Evolutionary conservation across 2,888 invertebrate species (phyloP), one percentile per base, ranked within the genome.

Genomic region (Acleris literana): DNA sequence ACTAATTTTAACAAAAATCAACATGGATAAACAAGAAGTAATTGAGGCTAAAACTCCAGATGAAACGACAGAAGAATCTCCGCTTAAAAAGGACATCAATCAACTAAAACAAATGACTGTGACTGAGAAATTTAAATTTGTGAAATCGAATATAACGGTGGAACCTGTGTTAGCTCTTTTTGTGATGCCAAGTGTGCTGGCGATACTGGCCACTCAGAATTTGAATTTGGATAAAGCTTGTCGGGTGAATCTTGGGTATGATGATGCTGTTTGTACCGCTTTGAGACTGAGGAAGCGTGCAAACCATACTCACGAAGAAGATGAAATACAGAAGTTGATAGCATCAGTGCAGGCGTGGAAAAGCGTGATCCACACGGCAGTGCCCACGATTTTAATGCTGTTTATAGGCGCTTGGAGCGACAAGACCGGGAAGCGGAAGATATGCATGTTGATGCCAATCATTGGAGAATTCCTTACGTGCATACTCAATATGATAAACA

Each of bases 161-260:
- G 95, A 95, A 81, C 95, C 95, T 0, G 93, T 95, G 64, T 77
- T 95, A 66, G 93, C 94, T 1, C 88, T 94, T 58, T 95, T 95
- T 78, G 94, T 95, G 53, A 93, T 95, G 91, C 95, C 95, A 1
- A 94, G 94, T 74, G 93, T 94, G 0, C 74, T 94, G 17, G 95
- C 96, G 0, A 94, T 95, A 75, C 80, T 97, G 71, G 97, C 97
- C 43, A 96, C 96, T 7, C 97, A 97, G 83, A 97, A 97, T 86
- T 87, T 97, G 51, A 96, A 96, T 84, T 90, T 97, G 76, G 97
- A 97, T 78, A 97, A 97, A 84, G 97, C 97, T 1, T 97, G 97
- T 76, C 89, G 96, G 51, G 97, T 97, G 0, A 97, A 97, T 80
- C 89, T 97, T 72, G 93, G 88, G 0, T 97, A 95, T 73, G 92